Base-by-base conservation (phyloP, 2,797 vertebrate genomes). In the Buphagus erythrorhynchus region DNA sequence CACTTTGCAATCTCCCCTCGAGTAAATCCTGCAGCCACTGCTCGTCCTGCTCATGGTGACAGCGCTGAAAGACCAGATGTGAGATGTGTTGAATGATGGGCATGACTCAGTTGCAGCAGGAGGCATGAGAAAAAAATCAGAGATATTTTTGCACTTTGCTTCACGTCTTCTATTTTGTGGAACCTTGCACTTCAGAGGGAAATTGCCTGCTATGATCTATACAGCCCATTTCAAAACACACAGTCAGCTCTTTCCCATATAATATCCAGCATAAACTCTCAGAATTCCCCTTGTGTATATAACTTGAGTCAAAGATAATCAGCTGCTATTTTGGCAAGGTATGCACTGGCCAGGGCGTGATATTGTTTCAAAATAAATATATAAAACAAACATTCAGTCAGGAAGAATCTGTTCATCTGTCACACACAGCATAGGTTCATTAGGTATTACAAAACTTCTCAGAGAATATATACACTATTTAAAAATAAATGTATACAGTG, bases 331-430 rank as follows among this genome's bases (percentile, higher is more conserved):
- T 76, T 67, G 57, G 29, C 65, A 91, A 83, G 36, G 4, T 29
- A 6, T 54, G 16, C 8, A 4, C 17, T 82, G 63, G 24, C 42
- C 45, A n/a, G 52, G 0, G 2, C 0, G 2, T 31, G 43, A 29
- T 26, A 35, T 38, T 69, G 1, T 33, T 83, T 86, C 15, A 13
- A 86, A 74, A 80, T 9, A 71, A 77, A 51, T 36, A 25, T 5
- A 16, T 36, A 40, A 74, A 84, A 59, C 2, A 16, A 68, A 31
- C 10, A 33, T 6, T 12, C 42, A 89, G 40, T 45, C 46, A 51
- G 45, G 52, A 83, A 62, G 46, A 55, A 69, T 58, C 48, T 73
- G 12, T 42, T 33, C 29, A 3, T 68, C 19, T 51, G 11, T 72
- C 40, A 48, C 33, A 45, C n/a, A 55, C 5, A 33, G 13, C n/a